These are phyloP conservation scores for Drosophila parvula DNA, from an alignment of 1,140 invertebrate genomes.

Conservation along the genomic window DNA sequence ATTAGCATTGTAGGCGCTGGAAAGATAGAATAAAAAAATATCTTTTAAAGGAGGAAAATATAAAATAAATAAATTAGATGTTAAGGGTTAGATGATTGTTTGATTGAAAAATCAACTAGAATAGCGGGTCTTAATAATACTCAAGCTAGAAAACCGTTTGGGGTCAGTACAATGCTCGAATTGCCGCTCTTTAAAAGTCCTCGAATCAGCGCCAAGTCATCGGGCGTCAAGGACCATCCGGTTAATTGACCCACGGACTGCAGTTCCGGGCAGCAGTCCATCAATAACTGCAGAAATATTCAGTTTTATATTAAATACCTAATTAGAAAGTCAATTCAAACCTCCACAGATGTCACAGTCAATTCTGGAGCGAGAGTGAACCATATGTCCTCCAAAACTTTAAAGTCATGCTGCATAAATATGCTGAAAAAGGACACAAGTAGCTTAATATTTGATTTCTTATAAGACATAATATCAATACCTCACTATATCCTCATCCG, in stretches of 20 bases:
- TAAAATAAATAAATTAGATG: constrained; percentile 6
- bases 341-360: constrained; percentile 86
- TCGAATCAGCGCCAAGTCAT: constrained; percentile 87
- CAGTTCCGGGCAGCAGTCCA: constrained; percentile 87
- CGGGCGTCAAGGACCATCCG: constrained; percentile 87
- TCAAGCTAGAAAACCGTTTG: constrained; percentile 85
- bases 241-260: constrained; percentile 87
- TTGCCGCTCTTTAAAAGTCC: constrained; percentile 87
- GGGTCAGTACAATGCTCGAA: constrained; percentile 86
- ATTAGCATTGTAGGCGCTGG: constrained; percentile 64
- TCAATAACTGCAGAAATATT: constrained; percentile 68
- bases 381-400: constrained; percentile 87
- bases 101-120: constrained; percentile 1
- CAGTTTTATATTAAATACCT: background rate
- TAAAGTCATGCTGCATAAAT: constrained; percentile 85
- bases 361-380: constrained; percentile 87
- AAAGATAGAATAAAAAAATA: constrained; percentile 32
- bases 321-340: constrained; percentile 35
- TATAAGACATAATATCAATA: constrained; percentile 16
- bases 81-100: background rate
- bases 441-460: background rate
- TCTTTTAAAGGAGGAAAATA: background rate
- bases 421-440: constrained; percentile 69
- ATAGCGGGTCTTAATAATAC: constrained; percentile 41
- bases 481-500: constrained; percentile 87